Percentiles rank a stretch among this genome's conserved stretches.
Evolutionary conservation across 2,888 invertebrate genomes (phyloP).

Genomic region (Protophormia terraenovae): DNA sequence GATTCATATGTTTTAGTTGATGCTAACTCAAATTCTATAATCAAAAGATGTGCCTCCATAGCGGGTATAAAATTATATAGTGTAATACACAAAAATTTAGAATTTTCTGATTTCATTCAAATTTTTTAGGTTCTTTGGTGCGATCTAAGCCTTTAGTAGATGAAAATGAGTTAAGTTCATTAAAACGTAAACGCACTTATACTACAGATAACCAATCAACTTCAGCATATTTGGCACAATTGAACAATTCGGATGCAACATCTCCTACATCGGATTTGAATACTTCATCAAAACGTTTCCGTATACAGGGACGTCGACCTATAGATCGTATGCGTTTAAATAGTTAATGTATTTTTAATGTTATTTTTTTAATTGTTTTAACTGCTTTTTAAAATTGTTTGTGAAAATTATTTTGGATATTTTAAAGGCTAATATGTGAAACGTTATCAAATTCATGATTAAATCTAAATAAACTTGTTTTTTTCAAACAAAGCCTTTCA

Average conservation of each 20-base stretch:
- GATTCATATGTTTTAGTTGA: constrained; percentile 24
- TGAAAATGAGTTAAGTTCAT: constrained; percentile 67
- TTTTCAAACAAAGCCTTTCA: no score
- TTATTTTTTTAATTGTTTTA: background rate
- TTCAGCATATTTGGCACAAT: constrained; percentile 61
- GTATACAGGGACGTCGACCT: constrained; percentile 79
- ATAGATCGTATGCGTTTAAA: constrained; percentile 78
- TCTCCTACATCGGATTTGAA: constrained; percentile 69
- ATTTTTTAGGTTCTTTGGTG: constrained; percentile 75
- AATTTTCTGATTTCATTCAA: background rate
- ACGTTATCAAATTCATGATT: no score
- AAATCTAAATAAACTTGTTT: background rate
- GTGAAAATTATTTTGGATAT: background rate
- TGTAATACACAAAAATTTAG: background rate
- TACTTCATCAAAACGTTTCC: constrained; percentile 77
- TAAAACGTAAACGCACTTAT: constrained; percentile 78
- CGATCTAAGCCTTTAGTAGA: constrained; percentile 72
- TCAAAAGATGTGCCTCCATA: constrained; percentile 78
- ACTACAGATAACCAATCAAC: constrained; percentile 71
- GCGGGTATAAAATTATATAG: constrained; percentile 71
- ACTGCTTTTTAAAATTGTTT: background rate
- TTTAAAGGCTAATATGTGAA: background rate
- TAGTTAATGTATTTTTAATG: constrained; percentile 66
- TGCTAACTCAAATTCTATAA: constrained; percentile 72
- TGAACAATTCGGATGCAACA: constrained; percentile 44